These are phyloP conservation scores for Cynopterus brachyotis DNA, from an alignment of 2,113 vertebrate species.

Conservation along the genomic window DNA sequence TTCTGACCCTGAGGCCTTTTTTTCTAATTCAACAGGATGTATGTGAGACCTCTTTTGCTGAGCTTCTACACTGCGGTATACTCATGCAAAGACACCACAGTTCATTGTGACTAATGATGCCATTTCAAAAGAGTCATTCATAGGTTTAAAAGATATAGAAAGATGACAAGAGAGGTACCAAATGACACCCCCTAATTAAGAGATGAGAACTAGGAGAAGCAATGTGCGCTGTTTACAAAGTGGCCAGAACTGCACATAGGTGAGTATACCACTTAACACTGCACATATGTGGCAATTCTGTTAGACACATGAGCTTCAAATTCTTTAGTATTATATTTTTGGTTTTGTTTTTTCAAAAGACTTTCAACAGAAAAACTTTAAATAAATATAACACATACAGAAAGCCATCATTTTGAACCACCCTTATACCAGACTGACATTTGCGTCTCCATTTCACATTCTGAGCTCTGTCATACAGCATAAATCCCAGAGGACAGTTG, in stretches of 20 bases:
- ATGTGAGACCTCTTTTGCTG: background rate
- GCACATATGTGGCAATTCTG: background rate
- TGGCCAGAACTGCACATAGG: background rate
- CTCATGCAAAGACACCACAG: background rate
- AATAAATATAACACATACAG: background rate
- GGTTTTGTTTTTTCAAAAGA: constrained; percentile 8
- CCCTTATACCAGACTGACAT: background rate
- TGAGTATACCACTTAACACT: background rate
- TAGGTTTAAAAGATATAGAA: background rate
- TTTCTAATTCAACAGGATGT: constrained; percentile 11
- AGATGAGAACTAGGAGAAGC: background rate
- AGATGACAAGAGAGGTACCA: background rate
- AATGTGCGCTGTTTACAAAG: background rate
- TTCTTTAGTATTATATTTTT: background rate
- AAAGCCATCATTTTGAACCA: background rate
- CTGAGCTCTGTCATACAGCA: background rate
- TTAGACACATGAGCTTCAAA: background rate
- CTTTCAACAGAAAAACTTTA: background rate
- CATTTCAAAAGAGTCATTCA: background rate
- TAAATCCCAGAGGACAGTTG: background rate
- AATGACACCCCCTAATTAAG: background rate
- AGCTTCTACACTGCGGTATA: background rate
- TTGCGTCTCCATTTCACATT: background rate
- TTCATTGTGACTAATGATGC: background rate
- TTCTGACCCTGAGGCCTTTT: background rate